Base-by-base conservation (phyloP, 1,140 invertebrate genomes). In the Sminthurinus signatus region DNA sequence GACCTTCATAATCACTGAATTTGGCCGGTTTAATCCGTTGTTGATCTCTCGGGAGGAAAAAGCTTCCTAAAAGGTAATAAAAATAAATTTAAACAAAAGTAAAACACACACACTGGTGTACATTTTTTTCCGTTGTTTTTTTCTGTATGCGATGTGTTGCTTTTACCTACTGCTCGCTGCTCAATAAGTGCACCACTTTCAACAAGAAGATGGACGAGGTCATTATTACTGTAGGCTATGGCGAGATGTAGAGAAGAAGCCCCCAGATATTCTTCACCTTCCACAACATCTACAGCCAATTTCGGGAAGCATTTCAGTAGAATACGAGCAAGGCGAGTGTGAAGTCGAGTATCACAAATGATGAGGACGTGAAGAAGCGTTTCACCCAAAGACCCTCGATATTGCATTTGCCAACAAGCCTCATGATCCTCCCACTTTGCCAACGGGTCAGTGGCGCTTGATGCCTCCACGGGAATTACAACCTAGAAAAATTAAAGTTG, bases 331-430 rank as follows among this genome's bases (percentile, higher is more conserved):
- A 98, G 81, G 56, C 86, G 78, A 0, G 88, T 88, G 76, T 93
- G 90, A 23, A 86, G 81, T 74, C 88, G 87, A 0, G 91, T 94
- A 77, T 97, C 92, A 74, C 93, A 93, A 60, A 97, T 94, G 65
- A 97, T 93, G 10, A 96, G 82, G 0, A 99, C 86, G 74, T 99
- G 96, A 3, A 98, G 81, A 3, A 97, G 77, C 2, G 88, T 94
- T 79, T 99, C 96, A 0, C 96, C 96, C 0, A 98, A 79, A 0
- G 50, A 59, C 32, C 32, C 32, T 36, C 95, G 81, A 75, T 94
- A 93, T 70, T 94, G 88, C 86, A 98, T 91, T 76, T 96, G 91
- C 96, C 96, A 99, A 74, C 93, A 96, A 0, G 91, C 91, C 64
- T 90, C 86, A 75, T 95, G 91, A 74, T 94, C 90, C 58, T 81